Evolutionary conservation across 1,140 invertebrate species (phyloP).

Genomic region (Drosophila takahashii): DNA sequence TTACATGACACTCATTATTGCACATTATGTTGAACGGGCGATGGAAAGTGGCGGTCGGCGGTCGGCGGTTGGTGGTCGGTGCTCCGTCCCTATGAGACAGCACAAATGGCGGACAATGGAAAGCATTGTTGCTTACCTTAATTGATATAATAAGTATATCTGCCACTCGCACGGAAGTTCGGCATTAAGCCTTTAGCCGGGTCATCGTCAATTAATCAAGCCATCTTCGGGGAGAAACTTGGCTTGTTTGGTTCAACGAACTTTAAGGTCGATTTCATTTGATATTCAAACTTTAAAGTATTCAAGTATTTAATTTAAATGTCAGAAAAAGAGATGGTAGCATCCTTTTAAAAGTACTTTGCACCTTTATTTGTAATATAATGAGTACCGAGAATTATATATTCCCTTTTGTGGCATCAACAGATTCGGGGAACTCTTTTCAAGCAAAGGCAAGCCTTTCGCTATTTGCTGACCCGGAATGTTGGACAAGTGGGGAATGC

Average conservation of each 20-base stretch:
- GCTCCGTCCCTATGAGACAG: slow-evolving; percentile 56
- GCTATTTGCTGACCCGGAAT: slow-evolving; percentile 30
- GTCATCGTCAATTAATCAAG: slow-evolving; percentile 58
- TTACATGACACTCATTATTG: slow-evolving; percentile 77
- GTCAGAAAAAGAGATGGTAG: too few relatives aligned
- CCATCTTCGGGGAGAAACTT: slow-evolving; percentile 28
- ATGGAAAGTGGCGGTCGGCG: slow-evolving; percentile 46
- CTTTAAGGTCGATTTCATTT: background rate
- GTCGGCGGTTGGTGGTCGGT: background rate
- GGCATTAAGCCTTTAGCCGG: slow-evolving; percentile 65
- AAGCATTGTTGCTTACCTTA: slow-evolving; percentile 63
- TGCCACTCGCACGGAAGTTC: slow-evolving; percentile 56
- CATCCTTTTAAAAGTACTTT: too few relatives aligned
- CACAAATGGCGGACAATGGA: slow-evolving; percentile 43
- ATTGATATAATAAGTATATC: slow-evolving; percentile 73
- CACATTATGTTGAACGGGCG: slow-evolving; percentile 48
- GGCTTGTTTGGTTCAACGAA: slow-evolving; percentile 15
- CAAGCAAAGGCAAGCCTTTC: slow-evolving; percentile 4
- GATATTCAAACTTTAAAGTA: slow-evolving; percentile 5
- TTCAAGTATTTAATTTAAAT: slow-evolving; percentile 1
- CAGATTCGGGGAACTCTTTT: slow-evolving; percentile 7
- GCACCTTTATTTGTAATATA: too few relatives aligned
- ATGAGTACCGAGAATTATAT: too few relatives aligned
- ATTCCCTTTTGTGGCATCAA: slow-evolving; percentile 2
- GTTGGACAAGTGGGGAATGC: slow-evolving; percentile 8